Evolutionary conservation across 2,888 invertebrate genomes (phyloP).

Genomic region (Apamea anceps): DNA sequence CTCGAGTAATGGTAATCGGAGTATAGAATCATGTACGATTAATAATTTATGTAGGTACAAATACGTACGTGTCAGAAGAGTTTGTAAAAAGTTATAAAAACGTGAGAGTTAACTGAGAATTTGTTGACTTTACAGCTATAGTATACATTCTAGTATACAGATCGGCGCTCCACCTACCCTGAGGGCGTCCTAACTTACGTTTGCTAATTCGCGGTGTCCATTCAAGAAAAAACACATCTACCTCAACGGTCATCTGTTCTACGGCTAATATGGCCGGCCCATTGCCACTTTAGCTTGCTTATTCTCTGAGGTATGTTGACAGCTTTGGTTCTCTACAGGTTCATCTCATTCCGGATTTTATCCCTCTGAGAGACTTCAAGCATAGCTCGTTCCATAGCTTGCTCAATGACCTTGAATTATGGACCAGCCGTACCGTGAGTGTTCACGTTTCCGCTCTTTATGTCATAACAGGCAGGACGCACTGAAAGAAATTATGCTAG

Average conservation of each 20-base stretch:
- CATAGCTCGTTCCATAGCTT: too few relatives aligned
- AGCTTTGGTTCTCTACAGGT: not conserved
- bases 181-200: not conserved
- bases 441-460: too few relatives aligned
- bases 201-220: not conserved
- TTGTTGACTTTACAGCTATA: not conserved
- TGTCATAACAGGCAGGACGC: not conserved
- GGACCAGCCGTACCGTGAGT: too few relatives aligned
- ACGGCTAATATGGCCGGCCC: not conserved
- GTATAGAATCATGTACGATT: too few relatives aligned
- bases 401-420: too few relatives aligned
- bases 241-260: not conserved
- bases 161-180: not conserved
- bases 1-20: constrained; percentile 3
- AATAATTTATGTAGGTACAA: too few relatives aligned
- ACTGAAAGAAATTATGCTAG: not conserved
- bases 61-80: too few relatives aligned
- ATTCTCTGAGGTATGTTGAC: not conserved
- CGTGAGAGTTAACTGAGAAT: not conserved
- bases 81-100: not conserved
- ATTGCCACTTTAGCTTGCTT: not conserved
- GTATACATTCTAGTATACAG: not conserved
- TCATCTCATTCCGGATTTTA: not conserved
- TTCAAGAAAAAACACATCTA: not conserved
- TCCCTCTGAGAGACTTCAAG: not conserved